A percentile compares a stretch with the other conserved stretches of the same genome.
These are phyloP conservation scores for Zelostemma sp. DNA, from an alignment of 1,140 invertebrate species.

Conservation along the genomic window DNA sequence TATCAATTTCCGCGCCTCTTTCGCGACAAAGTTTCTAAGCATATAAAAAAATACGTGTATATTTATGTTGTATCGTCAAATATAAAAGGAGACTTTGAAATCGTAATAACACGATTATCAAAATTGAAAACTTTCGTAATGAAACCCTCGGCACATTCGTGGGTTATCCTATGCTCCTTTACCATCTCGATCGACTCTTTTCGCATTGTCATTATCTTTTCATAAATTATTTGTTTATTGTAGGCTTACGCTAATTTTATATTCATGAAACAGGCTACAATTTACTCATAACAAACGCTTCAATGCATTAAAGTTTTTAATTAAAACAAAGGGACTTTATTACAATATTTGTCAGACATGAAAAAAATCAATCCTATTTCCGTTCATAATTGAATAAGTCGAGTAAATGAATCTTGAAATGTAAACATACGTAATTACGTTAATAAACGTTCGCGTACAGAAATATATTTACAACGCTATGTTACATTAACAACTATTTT, in stretches of 20 bases:
- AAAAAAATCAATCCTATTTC: no score
- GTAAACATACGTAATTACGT: no score
- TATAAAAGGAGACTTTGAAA: conserved; percentile 10
- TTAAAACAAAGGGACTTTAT: no score
- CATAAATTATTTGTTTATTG: conserved; percentile 2
- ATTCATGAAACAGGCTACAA: no score
- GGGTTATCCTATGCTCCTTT: conserved; percentile 13
- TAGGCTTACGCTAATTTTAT: background rate
- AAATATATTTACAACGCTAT: background rate
- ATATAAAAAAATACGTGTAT: conserved; percentile 9
- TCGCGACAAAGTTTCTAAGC: conserved; percentile 2
- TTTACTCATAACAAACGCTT: no score
- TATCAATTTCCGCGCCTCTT: background rate
- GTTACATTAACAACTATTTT: background rate
- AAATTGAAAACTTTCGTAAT: conserved; percentile 10
- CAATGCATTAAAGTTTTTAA: no score
- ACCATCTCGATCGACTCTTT: conserved; percentile 17
- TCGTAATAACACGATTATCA: background rate
- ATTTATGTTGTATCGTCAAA: conserved; percentile 1
- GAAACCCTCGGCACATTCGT: conserved; percentile 32
- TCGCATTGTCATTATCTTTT: background rate
- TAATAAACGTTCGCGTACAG: background rate
- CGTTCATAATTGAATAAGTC: no score
- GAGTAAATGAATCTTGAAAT: no score
- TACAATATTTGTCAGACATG: no score